These are phyloP conservation scores for Henicopernis longicauda DNA, from an alignment of 2,113 vertebrate genomes.

Conservation along the genomic window DNA sequence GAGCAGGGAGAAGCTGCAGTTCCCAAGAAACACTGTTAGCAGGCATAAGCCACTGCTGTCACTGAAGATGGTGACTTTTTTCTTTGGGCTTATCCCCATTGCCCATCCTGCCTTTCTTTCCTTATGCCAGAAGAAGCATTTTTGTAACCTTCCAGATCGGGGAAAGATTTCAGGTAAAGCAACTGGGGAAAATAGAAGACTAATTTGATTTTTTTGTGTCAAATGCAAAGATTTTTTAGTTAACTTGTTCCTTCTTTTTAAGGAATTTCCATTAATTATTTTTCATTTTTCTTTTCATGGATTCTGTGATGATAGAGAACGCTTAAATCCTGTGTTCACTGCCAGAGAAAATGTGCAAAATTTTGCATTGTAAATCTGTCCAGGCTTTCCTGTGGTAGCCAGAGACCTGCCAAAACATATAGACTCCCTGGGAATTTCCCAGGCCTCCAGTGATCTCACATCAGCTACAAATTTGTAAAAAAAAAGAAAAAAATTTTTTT, in stretches of 20 bases:
- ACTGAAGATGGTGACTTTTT: not conserved
- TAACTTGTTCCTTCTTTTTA: not conserved
- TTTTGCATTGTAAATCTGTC: not conserved
- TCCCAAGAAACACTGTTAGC: constrained; percentile 17
- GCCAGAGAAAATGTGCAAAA: not conserved
- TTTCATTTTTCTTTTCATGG: not conserved
- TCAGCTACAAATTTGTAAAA: not conserved
- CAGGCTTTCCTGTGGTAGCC: not conserved
- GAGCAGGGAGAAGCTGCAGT: constrained; percentile 15
- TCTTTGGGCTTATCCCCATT: not conserved
- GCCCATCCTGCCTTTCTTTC: not conserved
- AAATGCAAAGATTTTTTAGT: not conserved
- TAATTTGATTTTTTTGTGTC: not conserved
- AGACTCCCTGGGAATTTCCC: not conserved
- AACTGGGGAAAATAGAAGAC: not conserved
- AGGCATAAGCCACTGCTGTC: not conserved
- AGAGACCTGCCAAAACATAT: not conserved
- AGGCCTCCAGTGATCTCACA: not conserved
- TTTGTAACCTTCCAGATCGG: not conserved
- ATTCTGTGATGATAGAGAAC: not conserved
- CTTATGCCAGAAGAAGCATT: not conserved
- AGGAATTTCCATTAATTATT: not conserved
- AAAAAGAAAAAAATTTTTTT: not conserved
- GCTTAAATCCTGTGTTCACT: not conserved
- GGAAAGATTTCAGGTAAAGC: not conserved